A percentile compares a stretch with the other conserved stretches of the same genome.
phyloP scores from a whole-genome alignment of 2,113 vertebrate genomes.

The Sinocyclocheilus maitianheensis region DNA sequence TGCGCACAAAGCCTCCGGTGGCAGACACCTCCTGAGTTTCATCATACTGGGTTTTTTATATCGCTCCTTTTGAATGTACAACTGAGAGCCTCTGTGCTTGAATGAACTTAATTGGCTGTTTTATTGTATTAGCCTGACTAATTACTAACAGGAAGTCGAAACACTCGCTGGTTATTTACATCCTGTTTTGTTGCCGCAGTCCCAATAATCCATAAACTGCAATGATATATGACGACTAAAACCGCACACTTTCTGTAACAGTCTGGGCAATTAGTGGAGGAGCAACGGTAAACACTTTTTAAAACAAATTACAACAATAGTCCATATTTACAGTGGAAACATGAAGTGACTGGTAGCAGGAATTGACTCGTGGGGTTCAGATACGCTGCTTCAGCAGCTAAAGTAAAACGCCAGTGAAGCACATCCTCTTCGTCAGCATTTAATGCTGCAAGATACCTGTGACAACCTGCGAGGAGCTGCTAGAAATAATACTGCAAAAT shows the following conservation, averaged over 20 bases:
- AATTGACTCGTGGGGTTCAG: neutral
- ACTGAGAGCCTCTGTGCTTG: neutral
- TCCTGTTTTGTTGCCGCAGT: neutral
- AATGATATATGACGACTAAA: neutral
- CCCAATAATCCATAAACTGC: neutral
- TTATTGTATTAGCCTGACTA: neutral
- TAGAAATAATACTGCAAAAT: neutral
- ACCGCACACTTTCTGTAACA: neutral
- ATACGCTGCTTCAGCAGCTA: constrained; percentile 2
- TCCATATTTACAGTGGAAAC: neutral
- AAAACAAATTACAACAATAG: neutral
- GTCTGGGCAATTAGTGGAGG: neutral
- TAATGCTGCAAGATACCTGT: neutral
- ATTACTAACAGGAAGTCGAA: constrained; percentile 1
- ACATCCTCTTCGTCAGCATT: constrained; percentile 9
- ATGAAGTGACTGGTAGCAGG: neutral
- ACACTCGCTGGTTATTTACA: neutral
- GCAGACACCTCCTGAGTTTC: neutral
- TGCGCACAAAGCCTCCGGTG: neutral
- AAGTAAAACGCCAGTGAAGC: neutral
- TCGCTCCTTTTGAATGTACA: neutral
- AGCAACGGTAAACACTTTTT: neutral
- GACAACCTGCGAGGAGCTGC: neutral
- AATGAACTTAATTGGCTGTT: neutral
- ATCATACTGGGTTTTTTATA: neutral